Percentiles rank a stretch among this genome's conserved stretches.
Evolutionary conservation across 1,140 invertebrate genomes (phyloP).

Genomic region (Drosophila kepulauana): DNA sequence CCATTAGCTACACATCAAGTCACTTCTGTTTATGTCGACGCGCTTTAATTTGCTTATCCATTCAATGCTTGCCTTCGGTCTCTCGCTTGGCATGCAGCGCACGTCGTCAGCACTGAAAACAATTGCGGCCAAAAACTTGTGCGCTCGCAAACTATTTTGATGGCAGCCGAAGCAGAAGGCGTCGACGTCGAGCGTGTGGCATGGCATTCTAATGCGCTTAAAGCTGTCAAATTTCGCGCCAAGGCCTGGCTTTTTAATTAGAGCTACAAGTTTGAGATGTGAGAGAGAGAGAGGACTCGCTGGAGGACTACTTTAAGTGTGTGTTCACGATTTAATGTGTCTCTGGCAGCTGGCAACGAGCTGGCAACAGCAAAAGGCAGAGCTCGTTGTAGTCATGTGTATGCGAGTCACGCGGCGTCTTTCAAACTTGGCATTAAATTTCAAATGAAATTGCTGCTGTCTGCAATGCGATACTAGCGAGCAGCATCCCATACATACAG

Average conservation of each 20-base stretch:
- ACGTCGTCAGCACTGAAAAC: slow-evolving; percentile 22
- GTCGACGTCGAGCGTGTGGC: not conserved
- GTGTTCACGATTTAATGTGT: slow-evolving; percentile 39
- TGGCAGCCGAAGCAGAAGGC: slow-evolving; percentile 40
- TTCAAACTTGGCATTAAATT: slow-evolving; percentile 79
- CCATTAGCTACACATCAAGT: slow-evolving; percentile 9
- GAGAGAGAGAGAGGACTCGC: not conserved
- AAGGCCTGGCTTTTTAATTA: slow-evolving; percentile 58
- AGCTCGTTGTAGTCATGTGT: slow-evolving; percentile 42
- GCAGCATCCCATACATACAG: slow-evolving; percentile 3
- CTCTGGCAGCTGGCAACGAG: slow-evolving; percentile 26
- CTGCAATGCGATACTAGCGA: slow-evolving; percentile 72
- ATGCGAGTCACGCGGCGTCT: slow-evolving; percentile 72
- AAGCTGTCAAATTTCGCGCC: slow-evolving; percentile 73
- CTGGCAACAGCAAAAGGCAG: not conserved
- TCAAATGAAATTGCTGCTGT: slow-evolving; percentile 81
- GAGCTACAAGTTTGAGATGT: slow-evolving; percentile 44
- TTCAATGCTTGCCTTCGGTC: not conserved
- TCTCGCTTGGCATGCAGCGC: slow-evolving; percentile 10
- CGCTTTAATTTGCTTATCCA: not conserved
- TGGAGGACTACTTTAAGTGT: slow-evolving; percentile 29
- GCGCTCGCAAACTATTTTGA: slow-evolving; percentile 65
- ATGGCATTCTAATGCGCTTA: slow-evolving; percentile 53
- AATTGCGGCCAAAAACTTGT: slow-evolving; percentile 13
- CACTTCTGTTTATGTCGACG: not conserved